Conservation (phyloP, 2,888 invertebrate genomes). For the Rhorus exstirpatorius region DNA sequence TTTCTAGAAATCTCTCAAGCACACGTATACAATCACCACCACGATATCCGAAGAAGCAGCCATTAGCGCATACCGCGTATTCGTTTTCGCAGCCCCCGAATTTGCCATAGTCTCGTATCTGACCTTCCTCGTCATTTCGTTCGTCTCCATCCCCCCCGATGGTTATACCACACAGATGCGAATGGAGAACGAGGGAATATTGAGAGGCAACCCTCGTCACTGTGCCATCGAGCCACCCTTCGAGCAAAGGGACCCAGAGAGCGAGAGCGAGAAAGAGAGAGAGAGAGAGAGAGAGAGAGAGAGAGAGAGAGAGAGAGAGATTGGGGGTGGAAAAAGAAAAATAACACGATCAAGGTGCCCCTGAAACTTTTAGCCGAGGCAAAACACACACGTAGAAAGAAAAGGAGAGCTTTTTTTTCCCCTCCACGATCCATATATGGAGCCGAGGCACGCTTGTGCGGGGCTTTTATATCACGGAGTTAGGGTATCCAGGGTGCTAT, state of each 20-base stretch:
- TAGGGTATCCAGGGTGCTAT: too few species aligned
- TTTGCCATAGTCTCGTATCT: conserved; percentile 21
- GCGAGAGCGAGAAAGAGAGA: background rate
- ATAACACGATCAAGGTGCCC: conserved; percentile 58
- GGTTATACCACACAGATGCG: conserved; percentile 27
- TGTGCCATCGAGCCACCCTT: conserved; percentile 73
- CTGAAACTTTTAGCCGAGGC: conserved; percentile 39
- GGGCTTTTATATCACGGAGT: too few species aligned
- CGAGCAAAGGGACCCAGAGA: conserved; percentile 36
- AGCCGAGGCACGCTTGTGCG: too few species aligned
- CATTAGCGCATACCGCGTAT: conserved; percentile 49
- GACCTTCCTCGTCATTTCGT: conserved; percentile 45
- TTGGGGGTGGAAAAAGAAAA: conserved; percentile 47
- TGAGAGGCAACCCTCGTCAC: conserved; percentile 74
- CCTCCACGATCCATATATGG: conserved; percentile 2
- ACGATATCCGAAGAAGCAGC: conserved; percentile 20
- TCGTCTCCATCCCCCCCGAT: conserved; percentile 4
- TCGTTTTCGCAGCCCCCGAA: conserved; percentile 16
- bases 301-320: conserved; percentile 43
- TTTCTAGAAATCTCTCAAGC: conserved; percentile 29
- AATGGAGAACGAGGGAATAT: conserved; percentile 22
- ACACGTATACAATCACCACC: conserved; percentile 8
- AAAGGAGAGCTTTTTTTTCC: conserved; percentile 46
- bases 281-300: conserved; percentile 45
- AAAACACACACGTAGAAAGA: conserved; percentile 37